Conservation (phyloP, 1,140 invertebrate genomes). For the Drosophila burlai region DNA sequence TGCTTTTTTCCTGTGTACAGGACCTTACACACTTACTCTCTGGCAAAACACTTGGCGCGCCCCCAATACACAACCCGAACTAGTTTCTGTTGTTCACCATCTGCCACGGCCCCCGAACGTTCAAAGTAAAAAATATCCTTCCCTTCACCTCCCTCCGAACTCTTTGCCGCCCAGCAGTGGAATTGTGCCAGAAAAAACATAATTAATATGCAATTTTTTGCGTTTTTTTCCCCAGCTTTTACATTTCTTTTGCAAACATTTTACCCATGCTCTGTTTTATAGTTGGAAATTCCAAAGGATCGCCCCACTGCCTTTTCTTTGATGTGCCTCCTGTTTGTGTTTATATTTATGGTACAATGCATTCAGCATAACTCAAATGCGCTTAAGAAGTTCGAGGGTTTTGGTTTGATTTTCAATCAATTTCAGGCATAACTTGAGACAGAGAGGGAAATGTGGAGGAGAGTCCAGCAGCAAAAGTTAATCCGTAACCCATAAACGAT, state of each 20-base stretch:
- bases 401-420: constrained; percentile 78
- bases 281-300: constrained; percentile 56
- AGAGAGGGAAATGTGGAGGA: constrained; percentile 2
- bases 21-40: constrained; percentile 15
- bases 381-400: constrained; percentile 71
- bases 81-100: constrained; percentile 36
- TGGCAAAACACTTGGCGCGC: constrained; percentile 72
- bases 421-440: constrained; percentile 25
- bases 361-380: constrained; percentile 77
- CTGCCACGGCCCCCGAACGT: constrained; percentile 33
- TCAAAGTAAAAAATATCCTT: constrained; percentile 59
- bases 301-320: constrained; percentile 53
- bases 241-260: constrained; percentile 55
- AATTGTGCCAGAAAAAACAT: constrained; percentile 82
- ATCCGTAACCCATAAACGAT: neutral
- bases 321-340: constrained; percentile 58
- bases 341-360: constrained; percentile 78
- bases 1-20: constrained; percentile 1
- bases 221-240: constrained; percentile 59
- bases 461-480: neutral
- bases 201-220: constrained; percentile 82
- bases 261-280: constrained; percentile 50
- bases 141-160: constrained; percentile 9
- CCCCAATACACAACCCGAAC: constrained; percentile 69
- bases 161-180: constrained; percentile 36